A percentile compares a stretch with the other conserved stretches of the same genome.
These are phyloP conservation scores for Drosophila baimaii DNA, from an alignment of 1,140 invertebrate genomes.

Conservation along the genomic window DNA sequence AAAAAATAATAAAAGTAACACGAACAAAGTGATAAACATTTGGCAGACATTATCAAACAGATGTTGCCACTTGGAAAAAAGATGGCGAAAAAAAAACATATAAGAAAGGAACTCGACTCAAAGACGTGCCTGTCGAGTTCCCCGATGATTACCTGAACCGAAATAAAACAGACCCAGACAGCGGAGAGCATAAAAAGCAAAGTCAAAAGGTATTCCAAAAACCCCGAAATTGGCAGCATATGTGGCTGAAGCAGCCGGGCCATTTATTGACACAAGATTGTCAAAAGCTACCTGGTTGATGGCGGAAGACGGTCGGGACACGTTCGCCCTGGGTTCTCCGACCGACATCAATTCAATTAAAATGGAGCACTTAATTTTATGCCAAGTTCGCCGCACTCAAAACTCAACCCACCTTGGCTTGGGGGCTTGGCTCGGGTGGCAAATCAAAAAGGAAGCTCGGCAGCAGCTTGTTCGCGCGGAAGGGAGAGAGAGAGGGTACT, in stretches of 20 bases:
- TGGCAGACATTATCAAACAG: slow-evolving; percentile 55
- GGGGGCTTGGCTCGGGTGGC: slow-evolving; percentile 37
- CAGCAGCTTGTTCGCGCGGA: slow-evolving; percentile 30
- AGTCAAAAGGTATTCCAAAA: slow-evolving; percentile 42
- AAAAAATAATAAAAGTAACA: slow-evolving; percentile 29
- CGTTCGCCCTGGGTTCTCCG: slow-evolving; percentile 20
- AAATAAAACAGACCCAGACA: slow-evolving; percentile 43
- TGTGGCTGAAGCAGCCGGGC: slow-evolving; percentile 52
- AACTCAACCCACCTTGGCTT: slow-evolving; percentile 51
- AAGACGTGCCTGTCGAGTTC: slow-evolving; percentile 53
- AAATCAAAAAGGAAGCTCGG: slow-evolving; percentile 61
- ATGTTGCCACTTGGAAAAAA: slow-evolving; percentile 34
- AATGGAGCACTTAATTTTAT: slow-evolving; percentile 80
- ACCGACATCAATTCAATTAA: slow-evolving; percentile 77
- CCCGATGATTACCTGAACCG: slow-evolving; percentile 45
- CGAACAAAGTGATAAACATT: slow-evolving; percentile 55
- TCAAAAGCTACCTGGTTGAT: slow-evolving; percentile 43
- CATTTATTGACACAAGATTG: slow-evolving; percentile 70
- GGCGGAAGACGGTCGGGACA: slow-evolving; percentile 11
- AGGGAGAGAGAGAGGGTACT: background rate
- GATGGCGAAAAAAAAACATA: no score
- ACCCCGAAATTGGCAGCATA: slow-evolving; percentile 67
- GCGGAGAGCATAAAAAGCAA: slow-evolving; percentile 33
- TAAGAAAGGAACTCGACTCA: slow-evolving; percentile 26
- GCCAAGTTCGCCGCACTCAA: slow-evolving; percentile 74